These are phyloP conservation scores for Cyclophora albipunctata DNA, from an alignment of 2,888 invertebrate genomes.

Conservation along the genomic window DNA sequence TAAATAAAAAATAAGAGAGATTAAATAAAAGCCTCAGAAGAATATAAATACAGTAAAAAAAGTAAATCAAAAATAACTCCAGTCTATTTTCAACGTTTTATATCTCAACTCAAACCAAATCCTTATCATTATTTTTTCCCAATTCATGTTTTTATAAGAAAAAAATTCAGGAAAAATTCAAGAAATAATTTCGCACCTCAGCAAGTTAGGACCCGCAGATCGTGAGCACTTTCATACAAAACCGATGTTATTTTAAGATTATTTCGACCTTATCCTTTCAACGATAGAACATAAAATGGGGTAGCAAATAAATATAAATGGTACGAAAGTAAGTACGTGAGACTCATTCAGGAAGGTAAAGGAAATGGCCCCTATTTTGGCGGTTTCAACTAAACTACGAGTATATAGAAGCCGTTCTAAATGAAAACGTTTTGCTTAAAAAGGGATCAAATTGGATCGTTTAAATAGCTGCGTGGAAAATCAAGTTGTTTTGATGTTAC, in stretches of 20 bases:
- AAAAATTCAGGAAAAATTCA: conserved; percentile 11
- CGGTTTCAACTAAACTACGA: conserved; percentile 27
- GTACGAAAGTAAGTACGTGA: conserved; percentile 22
- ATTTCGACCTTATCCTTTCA: conserved; percentile 1
- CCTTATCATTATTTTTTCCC: background rate
- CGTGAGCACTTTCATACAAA: conserved; percentile 16
- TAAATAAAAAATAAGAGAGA: too few species aligned
- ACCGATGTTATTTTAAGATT: background rate
- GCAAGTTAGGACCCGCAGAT: conserved; percentile 13
- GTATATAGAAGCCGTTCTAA: conserved; percentile 19
- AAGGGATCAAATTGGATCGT: conserved; percentile 5
- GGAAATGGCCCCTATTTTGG: conserved; percentile 33
- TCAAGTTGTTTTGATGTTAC: too few species aligned
- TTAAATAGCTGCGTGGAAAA: background rate
- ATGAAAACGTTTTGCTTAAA: conserved; percentile 16
- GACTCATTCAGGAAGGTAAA: conserved; percentile 19
- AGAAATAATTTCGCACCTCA: conserved; percentile 18
- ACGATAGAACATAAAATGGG: conserved; percentile 9
- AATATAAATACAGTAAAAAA: too few species aligned
- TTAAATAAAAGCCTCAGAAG: too few species aligned
- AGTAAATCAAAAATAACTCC: too few species aligned
- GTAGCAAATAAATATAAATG: conserved; percentile 9
- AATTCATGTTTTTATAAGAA: too few species aligned
- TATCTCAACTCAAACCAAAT: too few species aligned
- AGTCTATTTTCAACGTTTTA: too few species aligned